Percentiles rank a stretch among this genome's conserved stretches.
Evolutionary conservation across 2,113 vertebrate species (phyloP).

Genomic region (Neolamprologus ventralis): DNA sequence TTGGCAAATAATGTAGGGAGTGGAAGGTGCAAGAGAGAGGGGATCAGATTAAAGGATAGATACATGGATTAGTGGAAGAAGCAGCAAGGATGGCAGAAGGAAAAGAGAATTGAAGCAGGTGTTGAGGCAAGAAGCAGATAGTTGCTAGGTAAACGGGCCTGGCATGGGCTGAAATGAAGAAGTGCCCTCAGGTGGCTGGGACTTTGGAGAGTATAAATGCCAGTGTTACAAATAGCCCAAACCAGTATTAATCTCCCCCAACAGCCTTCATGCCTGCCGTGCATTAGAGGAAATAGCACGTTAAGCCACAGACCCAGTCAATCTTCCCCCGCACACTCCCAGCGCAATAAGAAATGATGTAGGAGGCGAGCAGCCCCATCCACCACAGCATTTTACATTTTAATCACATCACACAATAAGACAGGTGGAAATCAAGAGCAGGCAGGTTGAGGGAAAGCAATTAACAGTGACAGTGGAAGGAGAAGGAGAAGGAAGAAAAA

Average conservation of each 20-base stretch:
- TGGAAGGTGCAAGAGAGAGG: not conserved
- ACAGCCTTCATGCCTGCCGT: slow-evolving; percentile 57
- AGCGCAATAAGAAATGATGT: slow-evolving; percentile 63
- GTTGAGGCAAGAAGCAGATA: not conserved
- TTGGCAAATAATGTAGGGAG: not conserved
- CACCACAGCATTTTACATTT: slow-evolving; percentile 59
- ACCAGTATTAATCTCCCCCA: slow-evolving; percentile 64
- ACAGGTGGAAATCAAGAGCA: slow-evolving; percentile 44
- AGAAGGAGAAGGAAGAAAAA: not conserved
- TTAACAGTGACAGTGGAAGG: slow-evolving; percentile 25
- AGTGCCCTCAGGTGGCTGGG: slow-evolving; percentile 39
- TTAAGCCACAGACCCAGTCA: slow-evolving; percentile 55
- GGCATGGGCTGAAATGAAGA: slow-evolving; percentile 35
- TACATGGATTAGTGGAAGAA: not conserved
- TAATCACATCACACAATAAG: slow-evolving; percentile 68
- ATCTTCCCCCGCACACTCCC: slow-evolving; percentile 42
- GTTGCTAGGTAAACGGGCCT: slow-evolving; percentile 30
- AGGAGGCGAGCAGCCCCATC: slow-evolving; percentile 37
- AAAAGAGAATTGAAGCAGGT: not conserved
- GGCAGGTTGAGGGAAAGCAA: slow-evolving; percentile 35
- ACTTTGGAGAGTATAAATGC: slow-evolving; percentile 68
- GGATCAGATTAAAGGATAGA: not conserved
- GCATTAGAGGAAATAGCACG: slow-evolving; percentile 65
- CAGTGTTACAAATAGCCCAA: slow-evolving; percentile 64
- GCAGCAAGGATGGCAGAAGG: not conserved